These are phyloP conservation scores for Danionella cerebrum DNA, from an alignment of 2,113 vertebrate species.

Conservation along the genomic window DNA sequence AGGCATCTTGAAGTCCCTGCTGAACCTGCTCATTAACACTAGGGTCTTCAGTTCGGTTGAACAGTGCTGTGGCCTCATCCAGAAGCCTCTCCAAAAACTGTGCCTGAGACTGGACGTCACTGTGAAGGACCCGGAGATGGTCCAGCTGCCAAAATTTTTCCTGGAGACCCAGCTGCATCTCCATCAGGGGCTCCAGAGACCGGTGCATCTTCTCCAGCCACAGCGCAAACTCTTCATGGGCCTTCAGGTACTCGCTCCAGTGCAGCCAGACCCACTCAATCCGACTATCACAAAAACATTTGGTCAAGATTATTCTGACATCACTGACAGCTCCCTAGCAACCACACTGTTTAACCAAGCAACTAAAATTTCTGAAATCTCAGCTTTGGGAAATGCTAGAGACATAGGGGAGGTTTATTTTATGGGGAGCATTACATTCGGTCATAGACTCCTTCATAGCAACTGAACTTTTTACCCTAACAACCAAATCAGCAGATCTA, in stretches of 20 bases:
- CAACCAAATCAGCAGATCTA: too few species aligned
- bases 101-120: conserved; percentile 69
- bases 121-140: conserved; percentile 72
- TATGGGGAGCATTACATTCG: too few species aligned
- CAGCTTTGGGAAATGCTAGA: too few species aligned
- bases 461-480: too few species aligned
- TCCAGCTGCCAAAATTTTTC: conserved; percentile 91
- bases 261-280: conserved; percentile 98
- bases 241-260: conserved; percentile 90
- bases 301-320: too few species aligned
- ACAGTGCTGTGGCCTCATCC: conserved; percentile 77
- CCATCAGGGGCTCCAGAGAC: conserved; percentile 66
- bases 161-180: conserved; percentile 79
- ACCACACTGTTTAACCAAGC: too few species aligned
- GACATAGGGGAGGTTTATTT: too few species aligned
- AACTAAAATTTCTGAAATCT: too few species aligned
- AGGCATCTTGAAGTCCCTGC: conserved; percentile 71
- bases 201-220: conserved; percentile 76
- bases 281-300: conserved; percentile 69
- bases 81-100: conserved; percentile 76
- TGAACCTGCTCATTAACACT: conserved; percentile 75
- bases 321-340: too few species aligned
- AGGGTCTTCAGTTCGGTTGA: conserved; percentile 79
- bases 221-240: conserved; percentile 73
- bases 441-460: too few species aligned